These are phyloP conservation scores for Podotricha telesiphe DNA, from an alignment of 2,888 invertebrate species.

Conservation along the genomic window DNA sequence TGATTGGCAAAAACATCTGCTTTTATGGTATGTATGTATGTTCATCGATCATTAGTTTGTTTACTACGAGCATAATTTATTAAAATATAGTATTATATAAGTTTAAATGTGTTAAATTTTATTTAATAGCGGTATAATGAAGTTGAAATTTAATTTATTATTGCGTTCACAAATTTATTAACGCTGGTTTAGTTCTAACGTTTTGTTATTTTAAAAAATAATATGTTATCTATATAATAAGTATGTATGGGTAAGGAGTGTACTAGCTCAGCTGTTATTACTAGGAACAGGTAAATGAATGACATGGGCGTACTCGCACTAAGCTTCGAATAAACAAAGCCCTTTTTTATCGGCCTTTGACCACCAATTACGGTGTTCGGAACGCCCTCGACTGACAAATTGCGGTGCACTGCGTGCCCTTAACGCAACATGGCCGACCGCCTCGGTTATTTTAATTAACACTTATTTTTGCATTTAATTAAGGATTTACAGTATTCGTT, in stretches of 20 bases:
- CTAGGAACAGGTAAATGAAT: constrained; percentile 45
- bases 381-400: constrained; percentile 77
- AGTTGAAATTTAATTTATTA: not conserved
- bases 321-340: constrained; percentile 53
- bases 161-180: not conserved
- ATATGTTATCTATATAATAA: not conserved
- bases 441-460: constrained; percentile 45
- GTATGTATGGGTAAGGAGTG: not conserved
- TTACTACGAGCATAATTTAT: constrained; percentile 9
- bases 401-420: constrained; percentile 65
- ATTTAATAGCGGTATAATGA: not conserved
- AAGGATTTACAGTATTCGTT: constrained; percentile 20
- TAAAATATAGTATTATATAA: not conserved
- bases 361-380: constrained; percentile 69
- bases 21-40: constrained; percentile 21
- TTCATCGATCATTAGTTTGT: constrained; percentile 29
- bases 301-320: constrained; percentile 48
- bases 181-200: not conserved
- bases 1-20: constrained; percentile 42
- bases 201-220: not conserved
- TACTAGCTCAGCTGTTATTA: constrained; percentile 29
- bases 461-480: constrained; percentile 34
- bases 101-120: not conserved
- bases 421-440: constrained; percentile 57
- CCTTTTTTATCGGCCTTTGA: constrained; percentile 63